phyloP scores from a whole-genome alignment of 1,140 invertebrate species.

The Galleria mellonella region DNA sequence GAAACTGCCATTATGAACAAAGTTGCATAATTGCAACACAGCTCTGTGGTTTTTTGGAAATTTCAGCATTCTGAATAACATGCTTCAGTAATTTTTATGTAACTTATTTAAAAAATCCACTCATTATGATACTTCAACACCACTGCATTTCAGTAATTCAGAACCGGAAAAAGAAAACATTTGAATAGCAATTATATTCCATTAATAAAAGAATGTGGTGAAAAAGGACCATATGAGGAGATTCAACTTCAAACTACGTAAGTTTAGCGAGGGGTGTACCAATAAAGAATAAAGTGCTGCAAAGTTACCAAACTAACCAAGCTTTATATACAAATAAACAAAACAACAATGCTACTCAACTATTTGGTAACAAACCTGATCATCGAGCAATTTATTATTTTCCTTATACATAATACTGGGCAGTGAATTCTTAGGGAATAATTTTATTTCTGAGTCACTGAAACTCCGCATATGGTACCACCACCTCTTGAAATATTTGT shows the following conservation, averaged over 20 bases:
- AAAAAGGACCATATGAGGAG: slow-evolving; percentile 61
- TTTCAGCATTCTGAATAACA: slow-evolving; percentile 41
- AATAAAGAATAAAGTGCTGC: not conserved
- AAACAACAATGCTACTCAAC: not conserved
- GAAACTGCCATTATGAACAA: slow-evolving; percentile 27
- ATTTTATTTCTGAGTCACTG: slow-evolving; percentile 62
- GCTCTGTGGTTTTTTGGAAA: slow-evolving; percentile 34
- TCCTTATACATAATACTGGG: slow-evolving; percentile 26
- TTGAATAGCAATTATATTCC: too few relatives aligned
- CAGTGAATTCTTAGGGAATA: slow-evolving; percentile 45
- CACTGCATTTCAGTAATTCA: slow-evolving; percentile 32
- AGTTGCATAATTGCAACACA: slow-evolving; percentile 35
- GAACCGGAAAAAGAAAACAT: slow-evolving; percentile 47
- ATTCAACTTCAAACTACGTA: slow-evolving; percentile 16
- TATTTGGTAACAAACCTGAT: slow-evolving; percentile 54
- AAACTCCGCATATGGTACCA: slow-evolving; percentile 77
- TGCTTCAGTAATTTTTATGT: slow-evolving; percentile 30
- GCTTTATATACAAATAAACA: slow-evolving; percentile 1
- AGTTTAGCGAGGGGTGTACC: slow-evolving; percentile 8
- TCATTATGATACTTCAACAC: slow-evolving; percentile 56
- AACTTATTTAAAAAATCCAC: slow-evolving; percentile 18
- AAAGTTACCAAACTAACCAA: not conserved
- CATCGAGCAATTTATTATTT: slow-evolving; percentile 34
- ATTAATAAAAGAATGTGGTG: slow-evolving; percentile 19
- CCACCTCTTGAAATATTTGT: slow-evolving; percentile 76